Evolutionary conservation across 1,140 invertebrate species (phyloP).

Genomic region (Vanessa atalanta): DNA sequence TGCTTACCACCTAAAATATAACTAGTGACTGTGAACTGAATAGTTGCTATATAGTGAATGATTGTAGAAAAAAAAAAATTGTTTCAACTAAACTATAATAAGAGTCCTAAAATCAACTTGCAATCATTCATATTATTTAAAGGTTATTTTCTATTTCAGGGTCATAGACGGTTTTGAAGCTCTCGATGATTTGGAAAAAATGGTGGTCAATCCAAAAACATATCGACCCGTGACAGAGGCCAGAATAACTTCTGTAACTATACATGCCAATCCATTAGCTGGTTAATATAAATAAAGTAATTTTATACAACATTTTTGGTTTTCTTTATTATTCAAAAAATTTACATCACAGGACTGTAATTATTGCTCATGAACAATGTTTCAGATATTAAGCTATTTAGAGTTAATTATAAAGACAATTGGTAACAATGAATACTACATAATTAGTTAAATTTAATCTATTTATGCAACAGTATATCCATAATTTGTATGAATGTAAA

Average conservation of each 20-base stretch:
- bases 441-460: conserved; percentile 11
- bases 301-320: conserved; percentile 33
- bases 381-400: conserved; percentile 11
- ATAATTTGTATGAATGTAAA: conserved; percentile 7
- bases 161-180: conserved; percentile 98
- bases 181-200: conserved; percentile 97
- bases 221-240: conserved; percentile 92
- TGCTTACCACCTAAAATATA: too few species aligned
- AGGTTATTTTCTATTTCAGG: conserved; percentile 82
- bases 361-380: conserved; percentile 45
- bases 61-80: too few species aligned
- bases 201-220: conserved; percentile 96
- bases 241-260: conserved; percentile 92
- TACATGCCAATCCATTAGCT: conserved; percentile 98
- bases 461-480: conserved; percentile 14
- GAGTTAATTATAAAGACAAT: conserved; percentile 20
- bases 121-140: not conserved
- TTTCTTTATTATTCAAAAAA: conserved; percentile 40
- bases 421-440: conserved; percentile 29
- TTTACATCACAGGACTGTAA: conserved; percentile 31
- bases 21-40: too few species aligned
- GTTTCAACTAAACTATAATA: too few species aligned
- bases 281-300: conserved; percentile 71
- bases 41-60: too few species aligned
- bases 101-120: too few species aligned